Base-by-base conservation (phyloP, 2,888 invertebrate species). In the Pyrocoelia pectoralis region DNA sequence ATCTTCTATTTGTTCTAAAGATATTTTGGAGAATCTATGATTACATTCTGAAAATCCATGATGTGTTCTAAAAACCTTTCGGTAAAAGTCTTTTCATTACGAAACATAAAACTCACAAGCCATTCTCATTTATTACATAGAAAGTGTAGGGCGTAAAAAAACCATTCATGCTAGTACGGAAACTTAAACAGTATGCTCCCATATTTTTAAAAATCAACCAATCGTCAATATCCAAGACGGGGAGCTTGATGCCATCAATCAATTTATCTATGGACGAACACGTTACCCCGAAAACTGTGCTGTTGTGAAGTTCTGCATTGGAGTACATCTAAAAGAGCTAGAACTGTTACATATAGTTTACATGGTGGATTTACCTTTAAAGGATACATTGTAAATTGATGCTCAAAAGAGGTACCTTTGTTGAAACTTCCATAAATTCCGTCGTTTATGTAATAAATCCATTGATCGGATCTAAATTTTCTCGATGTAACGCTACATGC, bases 391-490 rank as follows among this genome's bases (percentile, higher is more conserved):
- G 18, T 48, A 28, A 17, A 28, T 12, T 24, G 19, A 8, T 19
- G 1, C 19, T 57, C 15, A 24, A 14, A 18, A 2, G 49, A 48
- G 6, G 52, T 90, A 54, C 83, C 83, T 8, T 94, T 92, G 33
- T 86, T 98, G 87, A 99, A 98, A 61, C 97, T 97, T 58, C 98
- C 98, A 82, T 98, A 99, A 62, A 98, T 95, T 4, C 99, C 98
- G 82, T 99, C 98, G 82, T 98, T 98, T 76, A 99, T 91, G 84
- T 97, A 98, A 83, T 98, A 98, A 97, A 98, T 97, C 79, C 86
- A 83, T 17, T 68, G 70, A 12, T 69, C 70, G n/a, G 66, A 69
- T 2, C 70, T 66, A n/a, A 56, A 57, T 54, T 92, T 86, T 74
- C 91, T 91, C 67, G 93, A 92, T 79, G 97, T 94, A 68, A 99